Evolutionary conservation across 53 echinoderm and acorn worm genomes (phyloP).

Genomic region (Hippasteria phrygiana): DNA sequence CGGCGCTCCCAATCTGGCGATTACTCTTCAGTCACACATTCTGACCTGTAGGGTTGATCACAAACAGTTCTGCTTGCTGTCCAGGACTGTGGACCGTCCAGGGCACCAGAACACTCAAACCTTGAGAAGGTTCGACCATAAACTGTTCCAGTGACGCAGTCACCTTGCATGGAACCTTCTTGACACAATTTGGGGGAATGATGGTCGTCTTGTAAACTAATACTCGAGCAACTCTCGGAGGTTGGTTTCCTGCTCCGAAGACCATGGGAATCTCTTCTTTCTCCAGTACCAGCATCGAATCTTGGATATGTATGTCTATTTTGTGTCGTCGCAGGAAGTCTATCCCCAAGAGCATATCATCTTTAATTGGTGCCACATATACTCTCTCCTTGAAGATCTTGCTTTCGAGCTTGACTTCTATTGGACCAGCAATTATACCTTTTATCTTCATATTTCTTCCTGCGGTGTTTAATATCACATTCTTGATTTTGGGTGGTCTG

Average conservation of each 20-base stretch:
- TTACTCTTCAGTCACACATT: conserved; percentile 18
- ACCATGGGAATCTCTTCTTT: conserved; percentile 2
- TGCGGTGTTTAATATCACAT: conserved; percentile 52
- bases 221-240: conserved; percentile 23
- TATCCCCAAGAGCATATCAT: conserved; percentile 62
- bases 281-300: conserved; percentile 6
- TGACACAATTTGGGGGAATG: conserved; percentile 27
- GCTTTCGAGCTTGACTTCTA: conserved; percentile 44
- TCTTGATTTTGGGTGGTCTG: conserved; percentile 40
- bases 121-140: conserved; percentile 48
- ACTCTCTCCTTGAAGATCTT: conserved; percentile 11
- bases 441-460: conserved; percentile 53
- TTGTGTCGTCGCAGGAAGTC: conserved; percentile 32
- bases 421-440: conserved; percentile 48
- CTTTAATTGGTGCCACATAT: conserved; percentile 62
- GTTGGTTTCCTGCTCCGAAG: not conserved
- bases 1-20: conserved; percentile 28
- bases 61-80: conserved; percentile 13
- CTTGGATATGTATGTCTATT: not conserved
- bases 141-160: conserved; percentile 12
- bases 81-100: conserved; percentile 37
- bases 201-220: not conserved
- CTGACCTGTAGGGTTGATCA: conserved; percentile 59
- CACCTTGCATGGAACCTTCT: conserved; percentile 34
- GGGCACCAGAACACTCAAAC: conserved; percentile 29